Percentiles rank a stretch among this genome's conserved stretches.
These are phyloP conservation scores for Mamestra brassicae DNA, from an alignment of 2,888 invertebrate genomes.

Conservation along the genomic window DNA sequence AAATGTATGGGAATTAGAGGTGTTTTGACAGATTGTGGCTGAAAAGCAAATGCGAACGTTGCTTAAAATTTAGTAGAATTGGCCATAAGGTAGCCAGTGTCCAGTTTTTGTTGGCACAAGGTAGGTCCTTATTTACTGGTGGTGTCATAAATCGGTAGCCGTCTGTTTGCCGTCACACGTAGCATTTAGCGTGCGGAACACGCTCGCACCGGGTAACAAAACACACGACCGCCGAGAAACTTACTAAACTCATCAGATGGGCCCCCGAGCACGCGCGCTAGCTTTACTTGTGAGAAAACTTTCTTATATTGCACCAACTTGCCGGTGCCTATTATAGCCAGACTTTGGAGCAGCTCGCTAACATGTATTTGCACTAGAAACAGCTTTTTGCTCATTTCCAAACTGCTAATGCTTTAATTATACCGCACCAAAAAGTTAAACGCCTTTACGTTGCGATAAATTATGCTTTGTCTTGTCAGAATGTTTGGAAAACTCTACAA, in stretches of 20 bases:
- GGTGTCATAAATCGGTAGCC: conserved; percentile 35
- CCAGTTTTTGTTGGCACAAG: conserved; percentile 7
- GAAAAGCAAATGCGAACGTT: no score
- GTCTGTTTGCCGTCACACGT: conserved; percentile 61
- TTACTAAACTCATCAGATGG: conserved; percentile 88
- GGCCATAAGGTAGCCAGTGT: no score
- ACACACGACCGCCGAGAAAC: conserved; percentile 79
- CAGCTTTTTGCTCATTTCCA: conserved; percentile 45
- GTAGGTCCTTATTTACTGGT: conserved; percentile 28
- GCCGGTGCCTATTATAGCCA: conserved; percentile 73
- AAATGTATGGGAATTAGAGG: no score
- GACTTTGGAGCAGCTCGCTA: conserved; percentile 60
- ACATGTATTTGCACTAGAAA: conserved; percentile 48
- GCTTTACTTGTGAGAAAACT: conserved; percentile 83
- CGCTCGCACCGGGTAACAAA: conserved; percentile 76
- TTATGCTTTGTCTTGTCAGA: not conserved
- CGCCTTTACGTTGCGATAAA: conserved; percentile 23
- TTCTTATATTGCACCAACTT: conserved; percentile 82
- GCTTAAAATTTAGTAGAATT: no score
- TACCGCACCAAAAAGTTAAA: conserved; percentile 14
- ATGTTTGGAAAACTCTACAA: conserved; percentile 32
- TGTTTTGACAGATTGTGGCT: no score
- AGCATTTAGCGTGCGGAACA: conserved; percentile 77
- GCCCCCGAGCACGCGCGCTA: conserved; percentile 78
- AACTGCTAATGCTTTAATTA: conserved; percentile 38